A percentile compares a stretch with the other conserved stretches of the same genome.
Conservation (phyloP, 2,113 vertebrate species). For the Mormyrus iriodes region DNA sequence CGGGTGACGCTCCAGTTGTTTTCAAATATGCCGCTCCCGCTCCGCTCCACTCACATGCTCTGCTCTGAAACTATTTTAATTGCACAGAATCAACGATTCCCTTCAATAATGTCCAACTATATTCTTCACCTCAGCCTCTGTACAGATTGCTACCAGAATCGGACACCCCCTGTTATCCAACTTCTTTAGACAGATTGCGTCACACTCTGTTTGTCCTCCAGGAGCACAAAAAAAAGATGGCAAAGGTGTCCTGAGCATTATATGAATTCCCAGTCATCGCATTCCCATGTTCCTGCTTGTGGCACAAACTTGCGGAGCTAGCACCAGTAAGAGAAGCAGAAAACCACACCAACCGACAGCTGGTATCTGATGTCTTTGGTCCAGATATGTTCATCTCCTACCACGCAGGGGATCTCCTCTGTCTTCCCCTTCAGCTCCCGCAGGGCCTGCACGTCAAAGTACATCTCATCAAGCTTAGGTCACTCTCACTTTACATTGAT, state of each 20-base stretch:
- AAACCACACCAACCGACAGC: conserved; percentile 71
- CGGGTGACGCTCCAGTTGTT: too few relatives aligned
- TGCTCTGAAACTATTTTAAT: neutral
- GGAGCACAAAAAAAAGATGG: neutral
- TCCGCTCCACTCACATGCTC: too few relatives aligned
- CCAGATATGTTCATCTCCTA: conserved; percentile 87
- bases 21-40: too few relatives aligned
- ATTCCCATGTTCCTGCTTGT: neutral
- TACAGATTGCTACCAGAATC: neutral
- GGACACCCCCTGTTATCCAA: neutral
- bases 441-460: conserved; percentile 59
- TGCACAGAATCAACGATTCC: neutral
- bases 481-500: neutral
- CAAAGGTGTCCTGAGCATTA: neutral
- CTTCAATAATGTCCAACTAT: neutral
- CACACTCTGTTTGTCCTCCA: neutral
- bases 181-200: neutral
- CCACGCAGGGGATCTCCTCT: conserved; percentile 80
- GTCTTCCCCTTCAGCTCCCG: conserved; percentile 66
- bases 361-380: conserved; percentile 75
- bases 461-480: neutral
- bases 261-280: neutral
- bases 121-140: neutral
- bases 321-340: neutral
- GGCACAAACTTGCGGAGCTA: neutral